Evolutionary conservation across 2,888 invertebrate genomes (phyloP).

Genomic region (Mycalesis mineus): DNA sequence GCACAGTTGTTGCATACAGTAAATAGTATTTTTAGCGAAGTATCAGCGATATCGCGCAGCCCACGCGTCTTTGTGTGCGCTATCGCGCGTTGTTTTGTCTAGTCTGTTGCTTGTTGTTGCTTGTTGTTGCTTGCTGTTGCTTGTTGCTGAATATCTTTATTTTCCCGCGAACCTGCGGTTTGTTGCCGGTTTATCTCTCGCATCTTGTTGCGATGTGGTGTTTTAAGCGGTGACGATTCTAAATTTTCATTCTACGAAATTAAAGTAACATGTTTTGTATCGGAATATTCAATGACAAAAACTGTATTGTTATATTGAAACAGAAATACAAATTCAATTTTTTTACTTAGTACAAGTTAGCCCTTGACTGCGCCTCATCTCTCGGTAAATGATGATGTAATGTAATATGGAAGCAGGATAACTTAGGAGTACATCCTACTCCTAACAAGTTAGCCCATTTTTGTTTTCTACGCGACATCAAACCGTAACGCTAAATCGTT

Average conservation of each 20-base stretch:
- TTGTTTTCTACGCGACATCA: too few relatives aligned
- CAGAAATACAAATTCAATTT: too few relatives aligned
- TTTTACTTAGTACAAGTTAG: too few relatives aligned
- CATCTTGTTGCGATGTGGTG: constrained; percentile 16
- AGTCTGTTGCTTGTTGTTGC: constrained; percentile 9
- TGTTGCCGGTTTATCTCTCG: constrained; percentile 14
- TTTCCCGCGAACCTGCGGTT: constrained; percentile 18
- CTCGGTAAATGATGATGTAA: too few relatives aligned
- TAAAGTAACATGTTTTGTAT: too few relatives aligned
- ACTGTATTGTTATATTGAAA: too few relatives aligned
- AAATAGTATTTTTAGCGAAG: neutral
- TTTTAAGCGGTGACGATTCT: neutral
- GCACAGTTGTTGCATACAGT: neutral
- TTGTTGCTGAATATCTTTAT: constrained; percentile 23
- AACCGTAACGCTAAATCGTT: too few relatives aligned
- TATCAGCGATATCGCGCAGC: constrained; percentile 23
- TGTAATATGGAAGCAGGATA: too few relatives aligned
- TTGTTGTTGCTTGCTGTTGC: constrained; percentile 11
- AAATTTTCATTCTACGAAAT: neutral
- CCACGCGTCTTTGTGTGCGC: constrained; percentile 38
- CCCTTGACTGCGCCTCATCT: too few relatives aligned
- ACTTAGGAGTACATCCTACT: too few relatives aligned
- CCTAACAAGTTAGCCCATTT: too few relatives aligned
- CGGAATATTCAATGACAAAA: too few relatives aligned
- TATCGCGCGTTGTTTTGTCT: constrained; percentile 37